Evolutionary conservation across 1,140 invertebrate species (phyloP), one percentile per base, ranked within the genome.

Genomic region (Piezodorus guildinii): DNA sequence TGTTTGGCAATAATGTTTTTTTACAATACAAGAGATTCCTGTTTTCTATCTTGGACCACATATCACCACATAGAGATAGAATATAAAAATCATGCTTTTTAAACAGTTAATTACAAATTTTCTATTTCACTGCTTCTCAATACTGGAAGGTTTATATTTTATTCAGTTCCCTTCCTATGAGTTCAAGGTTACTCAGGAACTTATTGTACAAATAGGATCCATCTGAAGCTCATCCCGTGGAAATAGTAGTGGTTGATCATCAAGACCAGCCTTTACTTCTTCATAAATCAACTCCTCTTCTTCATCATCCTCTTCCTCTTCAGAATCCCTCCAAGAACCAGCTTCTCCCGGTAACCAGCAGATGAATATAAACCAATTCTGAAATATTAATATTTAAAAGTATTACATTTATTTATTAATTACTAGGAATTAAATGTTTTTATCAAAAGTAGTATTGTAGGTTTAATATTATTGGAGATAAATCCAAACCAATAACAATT

Each of bases 321-420:
- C 69, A 5, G 68, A 63, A 12, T 68, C 67, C 23, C 63, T 45
- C 69, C 67, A 68, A 39, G 46, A 45, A 5, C 59, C 46, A 19
- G 62, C 43, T 27, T 70, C 68, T 17, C 61, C 59, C 12, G 69
- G 68, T 23, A 70, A 62, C 69, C 69, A 70, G 51, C 69, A 70
- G n/a, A 65, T 69, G 49, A 67, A 65, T n/a, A 70, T 52, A 39
- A 70, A 69, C 69, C 69, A 70, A 61, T 69, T 70, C 68, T 70
- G 68, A 9, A 64, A 62, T 25, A 54, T 17, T 19, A 68, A 49
- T 56, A 25, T 19, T 27, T n/a, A 14, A 9, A 27, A 25, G 6
- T 17, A 43, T 17, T 12, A n/a, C n/a, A 6, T 17, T 3, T n/a
- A 4, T 43, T 39, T 21, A n/a, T 39, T 17, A 8, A 17, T 3